Evolutionary conservation across 1,140 invertebrate genomes (phyloP).

Genomic region (Heliconius hermathena): DNA sequence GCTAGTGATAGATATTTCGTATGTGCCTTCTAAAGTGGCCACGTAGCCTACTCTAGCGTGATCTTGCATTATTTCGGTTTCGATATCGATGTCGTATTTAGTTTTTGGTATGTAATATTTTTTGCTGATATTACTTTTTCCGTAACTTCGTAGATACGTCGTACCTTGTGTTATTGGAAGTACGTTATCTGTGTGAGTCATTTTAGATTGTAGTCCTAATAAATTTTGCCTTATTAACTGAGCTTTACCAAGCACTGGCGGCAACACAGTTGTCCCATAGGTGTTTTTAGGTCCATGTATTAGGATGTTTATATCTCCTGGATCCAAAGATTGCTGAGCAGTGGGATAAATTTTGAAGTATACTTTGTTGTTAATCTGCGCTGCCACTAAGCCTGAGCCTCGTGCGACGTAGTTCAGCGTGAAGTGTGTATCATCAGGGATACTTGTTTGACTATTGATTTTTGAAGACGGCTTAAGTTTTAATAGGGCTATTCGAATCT

Average conservation of each 20-base stretch:
- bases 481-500: conserved; percentile 73
- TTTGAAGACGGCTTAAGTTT: conserved; percentile 67
- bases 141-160: conserved; percentile 67
- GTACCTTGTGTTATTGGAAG: conserved; percentile 71
- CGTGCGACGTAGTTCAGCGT: conserved; percentile 81
- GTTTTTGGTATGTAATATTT: conserved; percentile 76
- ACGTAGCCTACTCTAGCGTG: conserved; percentile 71
- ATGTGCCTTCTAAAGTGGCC: conserved; percentile 69
- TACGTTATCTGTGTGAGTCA: conserved; percentile 64
- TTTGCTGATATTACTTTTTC: conserved; percentile 75
- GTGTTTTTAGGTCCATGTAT: conserved; percentile 77
- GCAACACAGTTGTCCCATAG: conserved; percentile 71
- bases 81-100: conserved; percentile 75
- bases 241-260: conserved; percentile 74
- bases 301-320: conserved; percentile 75
- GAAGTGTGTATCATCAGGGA: conserved; percentile 61
- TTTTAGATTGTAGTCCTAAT: conserved; percentile 63
- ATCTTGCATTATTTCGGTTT: conserved; percentile 61
- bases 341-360: conserved; percentile 80
- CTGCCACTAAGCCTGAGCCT: conserved; percentile 82
- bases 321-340: conserved; percentile 75
- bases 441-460: conserved; percentile 40
- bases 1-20: conserved; percentile 78
- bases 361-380: conserved; percentile 78
- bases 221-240: conserved; percentile 75